Evolutionary conservation across 2,113 vertebrate genomes (phyloP).

Genomic region (Lepus europaeus): DNA sequence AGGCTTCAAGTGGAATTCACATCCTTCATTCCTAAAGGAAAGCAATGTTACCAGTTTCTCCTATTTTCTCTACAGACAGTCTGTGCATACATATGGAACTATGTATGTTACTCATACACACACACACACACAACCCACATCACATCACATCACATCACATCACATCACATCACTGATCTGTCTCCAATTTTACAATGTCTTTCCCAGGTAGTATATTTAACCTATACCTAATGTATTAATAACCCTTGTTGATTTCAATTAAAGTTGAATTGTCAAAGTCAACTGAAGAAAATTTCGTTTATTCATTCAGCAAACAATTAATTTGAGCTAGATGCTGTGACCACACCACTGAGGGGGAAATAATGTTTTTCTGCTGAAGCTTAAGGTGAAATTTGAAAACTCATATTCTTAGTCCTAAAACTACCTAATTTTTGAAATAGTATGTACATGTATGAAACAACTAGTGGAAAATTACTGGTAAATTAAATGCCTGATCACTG

Average conservation of each 20-base stretch:
- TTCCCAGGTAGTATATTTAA: background rate
- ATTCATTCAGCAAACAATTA: constrained; percentile 23
- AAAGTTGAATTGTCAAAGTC: background rate
- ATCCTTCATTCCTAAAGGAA: background rate
- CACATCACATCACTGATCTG: background rate
- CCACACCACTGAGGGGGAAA: background rate
- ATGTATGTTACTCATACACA: background rate
- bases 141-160: background rate
- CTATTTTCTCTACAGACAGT: background rate
- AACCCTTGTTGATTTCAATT: background rate
- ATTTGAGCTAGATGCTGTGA: background rate
- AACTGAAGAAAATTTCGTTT: background rate
- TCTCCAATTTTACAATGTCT: background rate
- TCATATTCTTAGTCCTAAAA: background rate
- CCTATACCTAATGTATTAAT: background rate
- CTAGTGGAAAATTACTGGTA: background rate
- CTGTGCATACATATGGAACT: background rate
- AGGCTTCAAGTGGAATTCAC: background rate
- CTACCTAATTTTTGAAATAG: background rate
- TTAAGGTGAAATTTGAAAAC: background rate
- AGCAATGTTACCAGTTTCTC: background rate
- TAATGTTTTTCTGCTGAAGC: background rate
- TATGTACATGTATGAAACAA: background rate
- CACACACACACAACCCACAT: background rate
- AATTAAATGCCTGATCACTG: background rate